Evolutionary conservation across 2,888 invertebrate species (phyloP).

Genomic region (Pasiphila rectangulata): DNA sequence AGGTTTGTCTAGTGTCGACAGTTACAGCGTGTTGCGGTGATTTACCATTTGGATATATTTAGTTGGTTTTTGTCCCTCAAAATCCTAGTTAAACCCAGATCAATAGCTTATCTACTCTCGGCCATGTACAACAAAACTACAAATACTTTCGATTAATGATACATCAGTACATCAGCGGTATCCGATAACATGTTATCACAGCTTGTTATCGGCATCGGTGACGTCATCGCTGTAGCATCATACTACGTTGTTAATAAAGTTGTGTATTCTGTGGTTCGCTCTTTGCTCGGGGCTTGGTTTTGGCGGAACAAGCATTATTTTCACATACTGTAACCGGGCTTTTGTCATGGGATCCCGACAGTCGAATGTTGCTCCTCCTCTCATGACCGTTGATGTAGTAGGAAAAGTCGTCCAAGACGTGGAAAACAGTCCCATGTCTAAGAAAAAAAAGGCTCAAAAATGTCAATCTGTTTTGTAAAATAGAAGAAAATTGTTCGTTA

Average conservation of each 20-base stretch:
- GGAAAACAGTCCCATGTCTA: no score
- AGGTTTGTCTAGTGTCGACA: no score
- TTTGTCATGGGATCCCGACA: no score
- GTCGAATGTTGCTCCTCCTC: no score
- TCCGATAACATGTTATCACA: slow-evolving; percentile 54
- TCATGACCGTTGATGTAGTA: no score
- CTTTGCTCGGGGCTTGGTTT: neutral
- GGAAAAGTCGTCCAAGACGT: no score
- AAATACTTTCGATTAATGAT: slow-evolving; percentile 70
- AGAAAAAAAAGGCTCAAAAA: no score
- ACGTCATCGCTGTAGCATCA: slow-evolving; percentile 55
- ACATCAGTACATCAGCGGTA: slow-evolving; percentile 71
- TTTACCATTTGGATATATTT: no score
- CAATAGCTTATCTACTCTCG: slow-evolving; percentile 14
- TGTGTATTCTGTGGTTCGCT: neutral
- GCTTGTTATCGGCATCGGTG: slow-evolving; percentile 41
- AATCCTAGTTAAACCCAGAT: slow-evolving; percentile 14
- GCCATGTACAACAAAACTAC: slow-evolving; percentile 42
- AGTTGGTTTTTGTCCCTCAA: slow-evolving; percentile 12
- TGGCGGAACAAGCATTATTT: no score
- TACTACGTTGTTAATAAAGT: slow-evolving; percentile 28
- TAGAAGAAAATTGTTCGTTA: neutral
- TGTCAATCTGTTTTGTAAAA: no score
- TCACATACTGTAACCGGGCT: no score
- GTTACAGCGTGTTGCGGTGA: no score